Evolutionary conservation across 2,888 invertebrate genomes (phyloP).

Genomic region (Eremobia ochroleuca): DNA sequence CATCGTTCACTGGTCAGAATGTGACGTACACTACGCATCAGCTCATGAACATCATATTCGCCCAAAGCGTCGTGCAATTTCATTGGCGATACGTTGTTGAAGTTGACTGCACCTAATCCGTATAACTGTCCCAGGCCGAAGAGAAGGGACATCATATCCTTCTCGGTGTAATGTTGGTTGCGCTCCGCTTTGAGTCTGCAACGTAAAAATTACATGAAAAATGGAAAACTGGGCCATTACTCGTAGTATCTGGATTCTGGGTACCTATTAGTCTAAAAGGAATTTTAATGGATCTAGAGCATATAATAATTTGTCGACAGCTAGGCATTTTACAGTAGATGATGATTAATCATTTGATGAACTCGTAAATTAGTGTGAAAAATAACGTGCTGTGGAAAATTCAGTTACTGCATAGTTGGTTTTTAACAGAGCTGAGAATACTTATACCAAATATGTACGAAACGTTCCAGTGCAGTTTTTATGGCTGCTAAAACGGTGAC

Average conservation of each 20-base stretch:
- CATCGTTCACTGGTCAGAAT: background rate
- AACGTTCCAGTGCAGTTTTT: too few relatives aligned
- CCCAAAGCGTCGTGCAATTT: constrained; percentile 84
- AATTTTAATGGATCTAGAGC: background rate
- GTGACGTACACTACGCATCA: constrained; percentile 81
- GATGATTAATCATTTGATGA: background rate
- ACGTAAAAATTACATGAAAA: constrained; percentile 25
- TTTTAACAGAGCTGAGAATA: background rate
- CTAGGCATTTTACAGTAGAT: background rate
- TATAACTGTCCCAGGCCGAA: constrained; percentile 84
- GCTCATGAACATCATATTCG: constrained; percentile 82
- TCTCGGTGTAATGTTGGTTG: constrained; percentile 81
- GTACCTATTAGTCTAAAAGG: background rate
- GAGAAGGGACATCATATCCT: constrained; percentile 81
- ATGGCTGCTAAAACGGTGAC: background rate
- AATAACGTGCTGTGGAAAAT: background rate
- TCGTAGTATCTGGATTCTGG: background rate
- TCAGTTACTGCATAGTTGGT: background rate
- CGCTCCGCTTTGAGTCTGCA: constrained; percentile 81
- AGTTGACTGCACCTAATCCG: constrained; percentile 76
- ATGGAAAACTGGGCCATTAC: background rate
- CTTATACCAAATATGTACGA: background rate
- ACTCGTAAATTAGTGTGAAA: background rate
- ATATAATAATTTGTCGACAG: background rate
- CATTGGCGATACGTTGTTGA: constrained; percentile 72